These are phyloP conservation scores for Gadus chalcogrammus DNA, from an alignment of 2,113 vertebrate species.

Conservation along the genomic window DNA sequence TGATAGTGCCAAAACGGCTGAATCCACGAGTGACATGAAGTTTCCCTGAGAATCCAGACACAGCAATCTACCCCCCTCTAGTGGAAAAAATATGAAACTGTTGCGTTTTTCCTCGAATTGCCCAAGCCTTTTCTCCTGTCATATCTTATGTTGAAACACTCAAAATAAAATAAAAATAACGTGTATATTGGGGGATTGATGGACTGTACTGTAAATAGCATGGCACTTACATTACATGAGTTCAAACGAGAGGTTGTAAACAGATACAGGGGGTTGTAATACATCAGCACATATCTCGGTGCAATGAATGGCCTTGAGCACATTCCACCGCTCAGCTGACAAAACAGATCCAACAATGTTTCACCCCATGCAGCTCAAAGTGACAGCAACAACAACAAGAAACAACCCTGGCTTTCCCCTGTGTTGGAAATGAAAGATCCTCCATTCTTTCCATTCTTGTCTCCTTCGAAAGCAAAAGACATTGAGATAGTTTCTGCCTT, in stretches of 20 bases:
- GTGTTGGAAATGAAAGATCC: no score
- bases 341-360: no score
- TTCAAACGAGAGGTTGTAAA: conserved; percentile 57
- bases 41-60: conserved; percentile 83
- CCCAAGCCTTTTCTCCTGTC: conserved; percentile 9
- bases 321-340: no score
- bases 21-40: conserved; percentile 77
- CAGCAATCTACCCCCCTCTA: conserved; percentile 49
- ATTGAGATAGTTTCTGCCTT: no score
- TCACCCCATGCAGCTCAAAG: no score
- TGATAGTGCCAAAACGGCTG: conserved; percentile 75
- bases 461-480: no score
- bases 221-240: conserved; percentile 55
- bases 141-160: conserved; percentile 20
- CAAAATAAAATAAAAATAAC: conserved; percentile 17
- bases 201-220: conserved; percentile 49
- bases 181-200: conserved; percentile 10
- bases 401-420: no score
- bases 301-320: conserved; percentile 7
- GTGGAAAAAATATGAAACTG: conserved; percentile 50
- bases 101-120: conserved; percentile 25
- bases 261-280: conserved; percentile 28
- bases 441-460: no score
- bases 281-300: conserved; percentile 19
- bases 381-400: no score